Percentiles rank a stretch among this genome's conserved stretches.
These are phyloP conservation scores for Avahi laniger DNA, from an alignment of 2,797 vertebrate genomes.

Conservation along the genomic window DNA sequence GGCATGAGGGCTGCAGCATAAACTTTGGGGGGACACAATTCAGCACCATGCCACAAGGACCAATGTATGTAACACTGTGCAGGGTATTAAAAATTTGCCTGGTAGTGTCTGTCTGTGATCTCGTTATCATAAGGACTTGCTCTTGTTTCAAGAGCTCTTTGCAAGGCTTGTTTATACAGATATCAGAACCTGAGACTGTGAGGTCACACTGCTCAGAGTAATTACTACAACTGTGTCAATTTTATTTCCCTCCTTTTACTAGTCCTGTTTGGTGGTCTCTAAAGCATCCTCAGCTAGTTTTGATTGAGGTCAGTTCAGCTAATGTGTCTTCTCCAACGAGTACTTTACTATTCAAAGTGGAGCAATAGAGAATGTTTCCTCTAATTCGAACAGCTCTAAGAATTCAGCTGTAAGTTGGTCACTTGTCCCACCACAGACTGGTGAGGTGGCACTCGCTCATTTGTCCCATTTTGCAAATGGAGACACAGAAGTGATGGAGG, in stretches of 20 bases:
- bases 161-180: background rate
- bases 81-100: background rate
- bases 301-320: background rate
- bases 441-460: background rate
- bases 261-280: background rate
- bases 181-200: background rate
- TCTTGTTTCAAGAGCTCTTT: background rate
- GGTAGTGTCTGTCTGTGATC: background rate
- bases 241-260: background rate
- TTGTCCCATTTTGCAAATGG: background rate
- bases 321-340: background rate
- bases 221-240: background rate
- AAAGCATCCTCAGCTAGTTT: background rate
- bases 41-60: background rate
- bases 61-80: fast-evolving
- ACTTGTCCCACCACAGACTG: background rate
- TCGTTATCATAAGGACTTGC: background rate
- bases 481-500: fast-evolving
- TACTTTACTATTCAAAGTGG: background rate
- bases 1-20: background rate
- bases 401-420: background rate
- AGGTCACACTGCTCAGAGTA: background rate
- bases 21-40: background rate
- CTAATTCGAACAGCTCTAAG: background rate
- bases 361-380: background rate